Percentiles rank a stretch among this genome's conserved stretches.
Conservation (phyloP, 2,888 invertebrate species). For the Tyria jacobaeae region DNA sequence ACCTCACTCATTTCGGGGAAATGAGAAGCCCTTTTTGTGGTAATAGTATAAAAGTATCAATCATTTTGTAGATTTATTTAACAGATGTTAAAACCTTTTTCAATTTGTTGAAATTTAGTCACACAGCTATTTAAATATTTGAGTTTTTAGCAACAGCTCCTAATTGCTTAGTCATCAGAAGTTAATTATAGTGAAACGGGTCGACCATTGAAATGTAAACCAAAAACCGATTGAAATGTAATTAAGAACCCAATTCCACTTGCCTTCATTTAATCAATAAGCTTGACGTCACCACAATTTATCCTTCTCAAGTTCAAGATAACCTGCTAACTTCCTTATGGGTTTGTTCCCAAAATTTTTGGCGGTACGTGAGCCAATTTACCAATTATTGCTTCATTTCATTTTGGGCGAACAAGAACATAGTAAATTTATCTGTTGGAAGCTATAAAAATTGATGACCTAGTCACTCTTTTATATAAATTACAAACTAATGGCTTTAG, state of each 20-base stretch:
- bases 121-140: neutral
- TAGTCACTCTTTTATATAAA: neutral
- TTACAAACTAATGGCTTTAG: neutral
- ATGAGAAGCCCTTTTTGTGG: neutral
- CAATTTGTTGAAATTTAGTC: neutral
- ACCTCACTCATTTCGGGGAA: too few relatives aligned
- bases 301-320: constrained; percentile 36
- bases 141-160: constrained; percentile 1
- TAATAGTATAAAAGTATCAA: too few relatives aligned
- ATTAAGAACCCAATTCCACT: constrained; percentile 25
- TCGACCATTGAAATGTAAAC: neutral
- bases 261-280: constrained; percentile 25
- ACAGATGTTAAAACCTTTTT: neutral
- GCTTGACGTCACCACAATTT: constrained; percentile 32
- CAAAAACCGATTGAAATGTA: constrained; percentile 13
- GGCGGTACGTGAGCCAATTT: constrained; percentile 46
- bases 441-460: constrained; percentile 21
- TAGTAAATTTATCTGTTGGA: constrained; percentile 23
- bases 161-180: constrained; percentile 9
- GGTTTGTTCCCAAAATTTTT: constrained; percentile 25
- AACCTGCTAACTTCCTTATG: constrained; percentile 19
- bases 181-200: constrained; percentile 11
- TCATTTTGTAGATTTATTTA: neutral
- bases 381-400: constrained; percentile 36
- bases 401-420: constrained; percentile 41